Evolutionary conservation across 1,140 invertebrate species (phyloP).

Genomic region (Drosophila guanche): DNA sequence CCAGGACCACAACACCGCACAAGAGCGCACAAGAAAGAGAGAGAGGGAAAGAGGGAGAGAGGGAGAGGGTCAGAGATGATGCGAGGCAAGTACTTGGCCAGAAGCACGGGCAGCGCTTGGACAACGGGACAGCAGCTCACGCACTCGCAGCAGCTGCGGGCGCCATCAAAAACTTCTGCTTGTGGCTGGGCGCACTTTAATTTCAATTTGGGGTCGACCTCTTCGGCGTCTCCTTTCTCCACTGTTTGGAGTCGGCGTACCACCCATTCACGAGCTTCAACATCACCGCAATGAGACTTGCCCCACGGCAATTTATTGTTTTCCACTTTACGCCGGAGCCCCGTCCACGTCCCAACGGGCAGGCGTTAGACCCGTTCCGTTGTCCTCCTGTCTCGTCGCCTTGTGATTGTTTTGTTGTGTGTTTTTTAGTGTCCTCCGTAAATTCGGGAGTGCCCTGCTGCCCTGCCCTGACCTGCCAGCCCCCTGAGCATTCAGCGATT

Average conservation of each 20-base stretch:
- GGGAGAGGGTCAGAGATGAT: constrained; percentile 2
- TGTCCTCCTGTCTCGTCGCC: constrained; percentile 22
- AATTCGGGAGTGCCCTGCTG: constrained; percentile 42
- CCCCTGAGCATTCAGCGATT: constrained; percentile 61
- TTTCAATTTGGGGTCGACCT: constrained; percentile 68
- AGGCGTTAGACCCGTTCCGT: constrained; percentile 18
- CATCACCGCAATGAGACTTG: constrained; percentile 33
- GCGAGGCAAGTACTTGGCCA: constrained; percentile 2
- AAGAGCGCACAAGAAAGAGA: constrained; percentile 2
- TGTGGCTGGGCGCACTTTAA: constrained; percentile 73
- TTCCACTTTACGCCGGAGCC: constrained; percentile 69
- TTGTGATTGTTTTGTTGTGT: constrained; percentile 62
- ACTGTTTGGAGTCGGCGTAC: background rate
- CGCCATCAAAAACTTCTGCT: constrained; percentile 72
- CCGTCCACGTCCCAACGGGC: background rate
- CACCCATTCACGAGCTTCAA: background rate
- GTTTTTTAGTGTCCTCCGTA: constrained; percentile 54
- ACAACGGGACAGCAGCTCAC: constrained; percentile 40
- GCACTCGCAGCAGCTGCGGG: constrained; percentile 66
- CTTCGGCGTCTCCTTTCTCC: constrained; percentile 11
- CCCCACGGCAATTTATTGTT: constrained; percentile 73
- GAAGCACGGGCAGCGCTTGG: background rate
- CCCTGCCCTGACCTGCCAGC: constrained; percentile 4
- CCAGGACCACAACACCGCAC: constrained; percentile 55
- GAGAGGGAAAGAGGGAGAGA: background rate